Conservation (phyloP, 2,113 vertebrate genomes). For the Lamprotornis superbus region DNA sequence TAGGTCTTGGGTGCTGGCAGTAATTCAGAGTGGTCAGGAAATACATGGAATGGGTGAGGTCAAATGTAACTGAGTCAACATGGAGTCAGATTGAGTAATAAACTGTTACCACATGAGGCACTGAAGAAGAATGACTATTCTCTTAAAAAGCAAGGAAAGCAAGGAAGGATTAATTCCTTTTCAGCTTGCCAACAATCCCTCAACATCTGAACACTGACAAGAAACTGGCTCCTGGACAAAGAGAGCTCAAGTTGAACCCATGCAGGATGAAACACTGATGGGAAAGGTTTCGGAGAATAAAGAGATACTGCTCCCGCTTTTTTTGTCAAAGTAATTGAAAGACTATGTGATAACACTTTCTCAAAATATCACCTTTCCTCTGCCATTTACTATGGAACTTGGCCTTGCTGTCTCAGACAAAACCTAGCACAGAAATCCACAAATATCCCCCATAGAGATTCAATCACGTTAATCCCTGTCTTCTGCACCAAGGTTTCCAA, state of each 20-base stretch:
- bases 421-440: background rate
- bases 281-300: background rate
- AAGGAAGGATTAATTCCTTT: background rate
- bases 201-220: background rate
- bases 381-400: background rate
- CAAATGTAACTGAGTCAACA: background rate
- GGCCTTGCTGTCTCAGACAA: background rate
- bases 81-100: background rate
- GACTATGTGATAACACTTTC: background rate
- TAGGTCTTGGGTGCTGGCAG: background rate
- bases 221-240: background rate
- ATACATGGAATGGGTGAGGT: background rate
- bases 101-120: background rate
- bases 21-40: background rate
- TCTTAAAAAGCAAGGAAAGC: background rate
- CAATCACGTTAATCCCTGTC: background rate
- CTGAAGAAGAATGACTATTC: background rate
- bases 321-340: background rate
- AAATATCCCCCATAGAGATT: background rate
- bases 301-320: background rate
- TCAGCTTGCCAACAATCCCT: background rate
- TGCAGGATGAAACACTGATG: background rate
- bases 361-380: background rate
- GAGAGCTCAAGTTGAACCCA: background rate
- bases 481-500: background rate